Evolutionary conservation across 2,888 invertebrate species (phyloP).

Genomic region (Ormyrus labotus): DNA sequence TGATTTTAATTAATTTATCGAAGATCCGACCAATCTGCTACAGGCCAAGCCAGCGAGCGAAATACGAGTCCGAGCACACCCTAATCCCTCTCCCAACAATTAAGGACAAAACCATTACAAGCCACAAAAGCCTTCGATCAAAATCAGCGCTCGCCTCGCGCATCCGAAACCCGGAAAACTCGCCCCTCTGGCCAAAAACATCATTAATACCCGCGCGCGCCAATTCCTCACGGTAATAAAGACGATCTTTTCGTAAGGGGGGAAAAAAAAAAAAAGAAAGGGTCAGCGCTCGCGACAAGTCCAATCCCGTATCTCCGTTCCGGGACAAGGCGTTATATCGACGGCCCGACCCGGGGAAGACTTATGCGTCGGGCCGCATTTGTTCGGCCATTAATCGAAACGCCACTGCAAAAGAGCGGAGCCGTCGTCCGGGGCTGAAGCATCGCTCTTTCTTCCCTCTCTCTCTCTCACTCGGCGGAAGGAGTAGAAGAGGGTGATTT

Average conservation of each 20-base stretch:
- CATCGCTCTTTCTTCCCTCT: background rate
- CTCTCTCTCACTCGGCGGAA: slow-evolving; percentile 1
- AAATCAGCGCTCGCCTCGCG: slow-evolving; percentile 30
- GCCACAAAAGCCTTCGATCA: slow-evolving; percentile 6
- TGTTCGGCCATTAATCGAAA: slow-evolving; percentile 52
- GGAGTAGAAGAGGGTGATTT: slow-evolving; percentile 62
- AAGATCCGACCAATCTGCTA: too few relatives aligned
- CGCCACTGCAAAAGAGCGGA: slow-evolving; percentile 12
- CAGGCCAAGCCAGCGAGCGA: too few relatives aligned
- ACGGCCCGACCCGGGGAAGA: slow-evolving; percentile 11
- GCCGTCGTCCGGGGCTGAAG: background rate
- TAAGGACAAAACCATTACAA: slow-evolving; percentile 5
- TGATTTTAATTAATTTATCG: too few relatives aligned
- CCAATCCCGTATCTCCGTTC: slow-evolving; percentile 28
- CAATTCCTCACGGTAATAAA: slow-evolving; percentile 36
- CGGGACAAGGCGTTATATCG: slow-evolving; percentile 7
- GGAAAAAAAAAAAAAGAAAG: slow-evolving; percentile 14
- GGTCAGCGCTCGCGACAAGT: slow-evolving; percentile 44
- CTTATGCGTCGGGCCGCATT: slow-evolving; percentile 46
- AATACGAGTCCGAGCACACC: slow-evolving; percentile 1
- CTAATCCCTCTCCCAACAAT: slow-evolving; percentile 15
- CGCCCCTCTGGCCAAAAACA: background rate
- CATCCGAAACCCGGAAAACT: slow-evolving; percentile 26
- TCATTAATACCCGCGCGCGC: slow-evolving; percentile 37
- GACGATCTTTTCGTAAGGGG: background rate